Conservation (phyloP, 2,113 vertebrate genomes). For the Parus major region DNA sequence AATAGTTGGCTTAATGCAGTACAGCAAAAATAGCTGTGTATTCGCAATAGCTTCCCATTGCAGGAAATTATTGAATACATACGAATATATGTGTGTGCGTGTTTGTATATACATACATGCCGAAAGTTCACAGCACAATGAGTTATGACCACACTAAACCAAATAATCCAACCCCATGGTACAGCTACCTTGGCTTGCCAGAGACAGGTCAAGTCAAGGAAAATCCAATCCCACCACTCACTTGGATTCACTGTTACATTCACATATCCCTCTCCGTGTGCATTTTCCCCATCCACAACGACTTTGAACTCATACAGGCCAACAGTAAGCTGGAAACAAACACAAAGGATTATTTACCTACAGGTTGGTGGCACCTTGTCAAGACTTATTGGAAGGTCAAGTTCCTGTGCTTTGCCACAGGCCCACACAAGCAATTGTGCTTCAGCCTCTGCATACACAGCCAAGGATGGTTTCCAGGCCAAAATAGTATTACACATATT, state of each 20-base stretch:
- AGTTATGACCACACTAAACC: neutral
- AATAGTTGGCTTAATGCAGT: neutral
- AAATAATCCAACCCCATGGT: neutral
- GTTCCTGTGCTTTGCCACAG: neutral
- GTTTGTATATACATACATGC: rapidly evolving
- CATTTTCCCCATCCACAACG: slow-evolving; percentile 81
- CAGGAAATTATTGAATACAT: neutral
- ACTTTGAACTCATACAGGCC: slow-evolving; percentile 96
- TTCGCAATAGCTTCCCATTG: neutral
- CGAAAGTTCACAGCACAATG: rapidly evolving
- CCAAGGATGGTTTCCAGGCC: neutral
- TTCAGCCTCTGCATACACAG: neutral
- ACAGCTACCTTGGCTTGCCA: neutral
- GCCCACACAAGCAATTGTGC: neutral
- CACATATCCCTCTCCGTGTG: slow-evolving; percentile 89
- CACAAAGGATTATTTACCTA: neutral
- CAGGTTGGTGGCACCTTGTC: neutral
- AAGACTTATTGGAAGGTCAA: neutral
- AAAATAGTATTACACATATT: neutral
- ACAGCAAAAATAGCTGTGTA: neutral
- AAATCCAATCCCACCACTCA: slow-evolving; percentile 50
- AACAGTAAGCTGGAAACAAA: slow-evolving; percentile 85
- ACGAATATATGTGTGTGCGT: rapidly evolving
- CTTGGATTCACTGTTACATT: slow-evolving; percentile 97
- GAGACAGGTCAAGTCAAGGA: neutral